Base-by-base conservation (phyloP, 2,113 vertebrate genomes). In the Equus quagga region DNA sequence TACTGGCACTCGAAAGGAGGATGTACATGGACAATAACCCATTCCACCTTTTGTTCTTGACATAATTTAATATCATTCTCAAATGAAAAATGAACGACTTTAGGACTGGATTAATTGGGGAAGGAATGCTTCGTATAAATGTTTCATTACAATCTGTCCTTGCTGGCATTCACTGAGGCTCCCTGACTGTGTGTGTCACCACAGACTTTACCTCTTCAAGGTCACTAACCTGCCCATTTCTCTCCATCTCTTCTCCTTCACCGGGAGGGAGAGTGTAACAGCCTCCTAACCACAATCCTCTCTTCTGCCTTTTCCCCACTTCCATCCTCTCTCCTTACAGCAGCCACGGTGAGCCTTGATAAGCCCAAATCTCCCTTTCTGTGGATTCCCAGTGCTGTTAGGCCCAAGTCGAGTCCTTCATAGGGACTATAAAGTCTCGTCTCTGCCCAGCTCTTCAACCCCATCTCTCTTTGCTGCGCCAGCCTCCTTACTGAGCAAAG, bases 31-130 rank as follows among this genome's bases (percentile, higher is more conserved):
- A 4, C 58, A 62, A 3, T 33, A 49, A 44, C 17, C 46, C 67
- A 31, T 24, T 18, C 13, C 44, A 67, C 64, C 36, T 90, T 90
- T 80, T 26, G 73, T 60, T 90, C 33, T 49, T 65, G 18, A 85
- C 72, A 54, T 56, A 70, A 36, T 85, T 81, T 83, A 92, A 72
- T 90, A 72, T 18, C 23, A 1, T 54, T 84, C 33, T 60, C 41
- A 90, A n/a, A 8, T 92, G 17, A 81, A 73, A 88, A 91, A 73
- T 56, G 28, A 87, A 49, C 28, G n/a, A 31, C 9, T 84, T 69
- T 28, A 46, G 65, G 26, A 54, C 11, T 23, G 18, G 19, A 73
- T 17, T 64, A 4, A 73, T 11, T 24, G 79, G 41, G 11, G 31
- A 83, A 75, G 13, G 12, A 79, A 28, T 14, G 26, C 21, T 82